A percentile compares a stretch with the other conserved stretches of the same genome.
phyloP scores from a whole-genome alignment of 2,113 vertebrate genomes.

The Gambusia affinis region DNA sequence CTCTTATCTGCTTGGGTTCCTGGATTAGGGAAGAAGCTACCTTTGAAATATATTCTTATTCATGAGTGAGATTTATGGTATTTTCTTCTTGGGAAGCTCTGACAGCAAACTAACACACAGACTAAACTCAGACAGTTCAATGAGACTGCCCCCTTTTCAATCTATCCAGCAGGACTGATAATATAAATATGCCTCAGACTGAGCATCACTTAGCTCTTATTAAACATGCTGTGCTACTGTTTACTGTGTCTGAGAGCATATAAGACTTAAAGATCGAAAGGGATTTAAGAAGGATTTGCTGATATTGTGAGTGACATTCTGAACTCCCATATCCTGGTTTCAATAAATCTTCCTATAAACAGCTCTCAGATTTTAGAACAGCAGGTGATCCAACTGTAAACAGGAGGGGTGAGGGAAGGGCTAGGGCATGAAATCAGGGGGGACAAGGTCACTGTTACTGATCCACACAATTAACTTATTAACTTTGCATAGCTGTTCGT shows the following conservation, averaged over 20 bases:
- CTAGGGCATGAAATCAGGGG: conserved; percentile 25
- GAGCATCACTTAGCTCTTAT: neutral
- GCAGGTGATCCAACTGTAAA: conserved; percentile 18
- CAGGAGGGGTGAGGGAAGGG: conserved; percentile 8
- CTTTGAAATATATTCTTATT: neutral
- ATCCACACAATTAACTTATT: neutral
- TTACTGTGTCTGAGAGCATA: neutral
- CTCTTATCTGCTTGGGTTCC: conserved; percentile 8
- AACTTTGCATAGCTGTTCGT: neutral
- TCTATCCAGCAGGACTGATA: neutral
- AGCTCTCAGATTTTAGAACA: neutral
- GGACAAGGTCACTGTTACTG: conserved; percentile 62
- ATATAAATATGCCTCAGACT: neutral
- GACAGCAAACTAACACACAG: neutral
- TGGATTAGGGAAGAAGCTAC: neutral
- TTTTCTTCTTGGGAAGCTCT: neutral
- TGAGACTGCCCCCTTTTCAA: neutral
- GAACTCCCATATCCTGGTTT: neutral
- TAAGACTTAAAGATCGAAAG: neutral
- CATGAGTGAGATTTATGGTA: neutral
- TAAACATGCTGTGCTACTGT: neutral
- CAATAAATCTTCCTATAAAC: neutral
- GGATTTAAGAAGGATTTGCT: neutral
- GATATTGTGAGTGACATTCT: neutral
- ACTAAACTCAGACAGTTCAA: neutral